Percentiles rank a stretch among this genome's conserved stretches.
Evolutionary conservation across 2,797 vertebrate species (phyloP).

Genomic region (Ctenochaetus hawaiiensis): DNA sequence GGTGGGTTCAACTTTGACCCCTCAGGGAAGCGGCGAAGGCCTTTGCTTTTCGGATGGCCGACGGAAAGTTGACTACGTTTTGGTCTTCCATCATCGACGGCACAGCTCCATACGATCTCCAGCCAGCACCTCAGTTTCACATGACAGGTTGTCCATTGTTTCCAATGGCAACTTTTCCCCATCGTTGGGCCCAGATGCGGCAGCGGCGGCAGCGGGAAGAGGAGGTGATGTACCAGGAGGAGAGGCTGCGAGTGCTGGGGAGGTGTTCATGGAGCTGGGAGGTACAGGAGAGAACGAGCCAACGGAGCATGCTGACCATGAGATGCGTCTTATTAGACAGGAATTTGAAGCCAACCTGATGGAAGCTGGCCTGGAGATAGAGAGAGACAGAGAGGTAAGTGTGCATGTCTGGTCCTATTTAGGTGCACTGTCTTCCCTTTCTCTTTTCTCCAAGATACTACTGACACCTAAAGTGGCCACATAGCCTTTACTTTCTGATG

Average conservation of each 20-base stretch:
- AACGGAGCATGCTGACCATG: slow-evolving; percentile 87
- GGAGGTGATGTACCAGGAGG: slow-evolving; percentile 38
- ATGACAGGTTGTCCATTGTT: slow-evolving; percentile 81
- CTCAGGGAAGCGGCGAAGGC: slow-evolving; percentile 67
- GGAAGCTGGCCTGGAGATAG: slow-evolving; percentile 94
- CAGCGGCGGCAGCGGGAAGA: slow-evolving; percentile 35
- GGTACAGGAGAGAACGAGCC: slow-evolving; percentile 77
- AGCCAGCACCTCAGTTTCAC: slow-evolving; percentile 27
- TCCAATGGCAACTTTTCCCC: slow-evolving; percentile 89
- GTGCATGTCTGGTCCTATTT: background rate
- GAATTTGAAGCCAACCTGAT: slow-evolving; percentile 92
- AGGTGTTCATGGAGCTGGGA: slow-evolving; percentile 77
- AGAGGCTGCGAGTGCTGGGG: slow-evolving; percentile 56
- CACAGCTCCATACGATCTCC: slow-evolving; percentile 64
- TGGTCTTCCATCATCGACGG: slow-evolving; percentile 92
- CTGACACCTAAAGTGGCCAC: background rate
- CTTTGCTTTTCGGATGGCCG: slow-evolving; percentile 91
- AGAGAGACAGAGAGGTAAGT: slow-evolving; percentile 93
- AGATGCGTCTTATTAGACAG: slow-evolving; percentile 89
- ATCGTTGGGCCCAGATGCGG: slow-evolving; percentile 51
- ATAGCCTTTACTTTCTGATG: background rate
- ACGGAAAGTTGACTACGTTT: slow-evolving; percentile 95
- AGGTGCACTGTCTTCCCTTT: background rate
- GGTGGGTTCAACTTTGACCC: slow-evolving; percentile 68
- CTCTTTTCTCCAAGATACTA: background rate